These are phyloP conservation scores for Hydriomena furcata DNA, from an alignment of 2,888 invertebrate genomes.

Conservation along the genomic window DNA sequence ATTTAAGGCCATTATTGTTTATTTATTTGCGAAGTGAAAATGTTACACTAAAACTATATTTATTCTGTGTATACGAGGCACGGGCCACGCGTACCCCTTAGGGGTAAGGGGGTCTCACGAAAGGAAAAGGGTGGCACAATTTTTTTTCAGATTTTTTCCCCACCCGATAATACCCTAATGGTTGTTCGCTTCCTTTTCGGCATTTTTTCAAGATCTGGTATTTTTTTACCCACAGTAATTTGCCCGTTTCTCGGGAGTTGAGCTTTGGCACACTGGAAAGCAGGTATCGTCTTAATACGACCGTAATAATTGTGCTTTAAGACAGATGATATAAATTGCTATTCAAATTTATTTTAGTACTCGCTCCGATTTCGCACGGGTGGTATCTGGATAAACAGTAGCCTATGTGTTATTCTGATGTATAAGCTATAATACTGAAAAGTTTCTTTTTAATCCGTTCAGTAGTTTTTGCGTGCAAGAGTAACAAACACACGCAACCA, in stretches of 20 bases:
- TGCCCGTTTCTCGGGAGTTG: constrained; percentile 64
- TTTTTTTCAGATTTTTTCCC: constrained; percentile 80
- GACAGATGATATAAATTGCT: too few relatives aligned
- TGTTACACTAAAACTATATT: neutral
- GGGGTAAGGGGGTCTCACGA: constrained; percentile 69
- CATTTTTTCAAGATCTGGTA: constrained; percentile 77
- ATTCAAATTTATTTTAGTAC: too few relatives aligned
- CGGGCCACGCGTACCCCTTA: constrained; percentile 51
- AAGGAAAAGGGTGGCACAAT: constrained; percentile 81
- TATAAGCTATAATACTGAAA: too few relatives aligned
- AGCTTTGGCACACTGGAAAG: neutral
- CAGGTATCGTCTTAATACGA: neutral
- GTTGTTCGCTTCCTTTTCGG: constrained; percentile 81
- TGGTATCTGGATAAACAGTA: too few relatives aligned
- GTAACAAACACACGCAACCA: too few relatives aligned
- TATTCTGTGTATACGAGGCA: constrained; percentile 17
- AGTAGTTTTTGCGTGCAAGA: too few relatives aligned
- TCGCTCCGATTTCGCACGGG: too few relatives aligned
- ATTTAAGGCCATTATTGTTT: too few relatives aligned
- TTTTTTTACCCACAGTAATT: constrained; percentile 80
- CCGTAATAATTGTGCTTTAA: too few relatives aligned
- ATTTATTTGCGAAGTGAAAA: neutral
- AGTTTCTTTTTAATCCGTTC: too few relatives aligned
- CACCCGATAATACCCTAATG: constrained; percentile 83
- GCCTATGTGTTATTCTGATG: too few relatives aligned